phyloP scores from a whole-genome alignment of 2,888 invertebrate species.

The Pollenia angustigena region DNA sequence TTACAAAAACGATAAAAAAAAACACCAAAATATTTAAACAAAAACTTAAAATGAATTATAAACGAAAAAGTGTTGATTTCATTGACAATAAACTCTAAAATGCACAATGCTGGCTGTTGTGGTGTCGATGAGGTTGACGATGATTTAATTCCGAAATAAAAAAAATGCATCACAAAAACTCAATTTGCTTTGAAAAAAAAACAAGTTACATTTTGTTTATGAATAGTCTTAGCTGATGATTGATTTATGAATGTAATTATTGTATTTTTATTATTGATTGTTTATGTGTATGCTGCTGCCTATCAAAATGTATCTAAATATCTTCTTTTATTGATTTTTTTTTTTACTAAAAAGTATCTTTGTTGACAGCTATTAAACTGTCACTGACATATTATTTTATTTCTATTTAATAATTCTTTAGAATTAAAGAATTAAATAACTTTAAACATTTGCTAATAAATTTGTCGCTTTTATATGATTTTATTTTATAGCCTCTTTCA shows the following conservation, averaged over 20 bases:
- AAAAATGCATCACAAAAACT: constrained; percentile 6
- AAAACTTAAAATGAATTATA: constrained; percentile 12
- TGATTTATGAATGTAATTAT: constrained; percentile 58
- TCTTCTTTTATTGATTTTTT: background rate
- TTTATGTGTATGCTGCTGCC: background rate
- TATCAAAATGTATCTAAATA: background rate
- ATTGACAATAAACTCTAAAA: constrained; percentile 50
- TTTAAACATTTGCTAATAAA: background rate
- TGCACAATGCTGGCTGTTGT: constrained; percentile 16
- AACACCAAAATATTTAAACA: too few relatives aligned
- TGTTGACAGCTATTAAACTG: constrained; percentile 13
- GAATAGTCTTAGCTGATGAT: constrained; percentile 36
- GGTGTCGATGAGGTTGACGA: constrained; percentile 6
- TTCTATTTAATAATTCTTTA: constrained; percentile 16
- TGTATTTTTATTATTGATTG: constrained; percentile 27
- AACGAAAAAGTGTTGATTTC: constrained; percentile 65
- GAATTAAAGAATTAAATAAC: background rate
- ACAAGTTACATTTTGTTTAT: background rate
- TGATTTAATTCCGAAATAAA: constrained; percentile 5
- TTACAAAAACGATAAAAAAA: background rate
- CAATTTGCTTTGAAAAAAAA: background rate
- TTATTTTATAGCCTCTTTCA: background rate
- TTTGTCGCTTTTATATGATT: background rate
- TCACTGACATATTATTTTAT: background rate
- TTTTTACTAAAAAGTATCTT: background rate